phyloP scores from a whole-genome alignment of 2,888 invertebrate genomes.

The Morinoia aosen region DNA sequence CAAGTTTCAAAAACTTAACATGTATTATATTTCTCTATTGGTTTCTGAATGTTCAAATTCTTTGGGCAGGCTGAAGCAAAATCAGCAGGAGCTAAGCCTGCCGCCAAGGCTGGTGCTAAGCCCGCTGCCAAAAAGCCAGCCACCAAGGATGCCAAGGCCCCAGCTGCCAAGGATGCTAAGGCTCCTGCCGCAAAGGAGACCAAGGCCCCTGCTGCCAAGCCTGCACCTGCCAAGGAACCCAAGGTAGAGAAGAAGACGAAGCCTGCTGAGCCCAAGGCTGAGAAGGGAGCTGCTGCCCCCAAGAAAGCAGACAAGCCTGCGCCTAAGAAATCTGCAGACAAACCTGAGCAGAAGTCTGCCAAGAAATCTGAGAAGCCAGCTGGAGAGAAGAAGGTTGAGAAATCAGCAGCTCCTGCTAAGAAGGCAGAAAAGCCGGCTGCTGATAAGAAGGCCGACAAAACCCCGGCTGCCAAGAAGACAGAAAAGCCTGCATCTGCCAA shows the following conservation, averaged over 20 bases:
- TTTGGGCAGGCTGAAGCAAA: constrained; percentile 19
- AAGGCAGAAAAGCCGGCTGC: constrained; percentile 2
- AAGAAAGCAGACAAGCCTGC: constrained; percentile 32
- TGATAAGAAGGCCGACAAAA: neutral
- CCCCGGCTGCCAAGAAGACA: constrained; percentile 43
- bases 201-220: constrained; percentile 5
- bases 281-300: constrained; percentile 14
- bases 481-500: constrained; percentile 31
- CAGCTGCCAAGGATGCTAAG: constrained; percentile 43
- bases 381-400: constrained; percentile 11
- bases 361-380: constrained; percentile 27
- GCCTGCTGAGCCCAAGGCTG: constrained; percentile 32
- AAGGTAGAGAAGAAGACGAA: constrained; percentile 6
- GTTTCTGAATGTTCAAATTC: neutral
- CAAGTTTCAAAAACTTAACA: no score
- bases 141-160: constrained; percentile 19
- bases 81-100: neutral
- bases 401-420: constrained; percentile 8
- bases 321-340: neutral
- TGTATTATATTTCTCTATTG: no score
- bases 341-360: neutral
- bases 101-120: constrained; percentile 45
- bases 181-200: constrained; percentile 13
- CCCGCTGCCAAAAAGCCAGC: constrained; percentile 43
- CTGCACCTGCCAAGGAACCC: constrained; percentile 12